Base-by-base conservation (phyloP, 2,888 invertebrate genomes). In the Diaperis boleti region DNA sequence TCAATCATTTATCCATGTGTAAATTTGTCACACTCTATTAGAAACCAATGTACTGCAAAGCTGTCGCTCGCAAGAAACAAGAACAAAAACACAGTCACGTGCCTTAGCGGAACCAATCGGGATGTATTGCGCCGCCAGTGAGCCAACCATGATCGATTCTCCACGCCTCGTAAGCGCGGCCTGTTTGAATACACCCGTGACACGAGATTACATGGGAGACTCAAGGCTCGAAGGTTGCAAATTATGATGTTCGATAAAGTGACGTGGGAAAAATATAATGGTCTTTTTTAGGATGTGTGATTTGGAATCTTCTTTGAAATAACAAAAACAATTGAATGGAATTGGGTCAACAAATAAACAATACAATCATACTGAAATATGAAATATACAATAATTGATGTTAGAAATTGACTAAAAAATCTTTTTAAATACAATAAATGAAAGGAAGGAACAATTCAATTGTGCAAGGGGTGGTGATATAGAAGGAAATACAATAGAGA, bases 21-120 rank as follows among this genome's bases (percentile, higher is more conserved):
- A 26, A 15, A 62, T 62, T 55, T 11, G 62, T 26, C 39, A 50
- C 57, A 29, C 26, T 15, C 29, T 55, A 61, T 64, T 64, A 55
- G 33, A 70, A 71, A 67, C 65, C 68, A 74, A 72, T 72, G 74
- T 72, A 70, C 64, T 69, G 66, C 62, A 73, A 70, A 72, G 72
- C 74, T 70, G 70, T 62, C 69, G 59, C 67, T 71, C 73, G 70
- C 62, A 41, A 31, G 63, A 62, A 69, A 63, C 71, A 69, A 69
- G 68, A 72, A 72, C 69, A 72, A 74, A 76, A 70, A 70, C 17
- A 64, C 83, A 82, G 85, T 86, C 87, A 85, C 87, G 87, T 87
- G 86, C 76, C 84, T 59, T 73, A 78, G 82, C 85, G 84, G 81
- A 82, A 81, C 85, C 84, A 86, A 87, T 86, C 83, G 72, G 59